phyloP scores from a whole-genome alignment of 2,113 vertebrate species.

The Tiliqua scincoides region DNA sequence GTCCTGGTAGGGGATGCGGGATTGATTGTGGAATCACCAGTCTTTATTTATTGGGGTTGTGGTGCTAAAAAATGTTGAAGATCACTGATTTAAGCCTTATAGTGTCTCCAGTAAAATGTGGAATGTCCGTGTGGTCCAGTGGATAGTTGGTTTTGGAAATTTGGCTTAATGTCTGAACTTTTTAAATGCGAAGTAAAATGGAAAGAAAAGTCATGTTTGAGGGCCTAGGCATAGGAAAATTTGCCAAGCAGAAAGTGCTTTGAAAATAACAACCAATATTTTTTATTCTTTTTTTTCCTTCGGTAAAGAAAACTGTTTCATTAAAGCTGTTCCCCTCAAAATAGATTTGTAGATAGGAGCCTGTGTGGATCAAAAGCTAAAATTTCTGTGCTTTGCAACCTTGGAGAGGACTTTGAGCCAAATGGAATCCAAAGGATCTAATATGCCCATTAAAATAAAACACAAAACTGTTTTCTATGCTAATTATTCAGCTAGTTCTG shows the following conservation, averaged over 20 bases:
- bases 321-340: neutral
- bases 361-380: neutral
- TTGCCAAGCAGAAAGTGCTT: no score
- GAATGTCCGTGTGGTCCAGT: neutral
- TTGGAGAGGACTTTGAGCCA: neutral
- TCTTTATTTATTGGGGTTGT: no score
- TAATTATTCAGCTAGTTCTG: neutral
- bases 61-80: no score
- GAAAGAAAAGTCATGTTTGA: neutral
- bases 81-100: neutral
- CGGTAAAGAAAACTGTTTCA: neutral
- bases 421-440: neutral
- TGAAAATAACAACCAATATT: no score
- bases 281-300: neutral
- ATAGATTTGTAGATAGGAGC: neutral
- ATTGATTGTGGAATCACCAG: no score
- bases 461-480: neutral
- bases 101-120: neutral
- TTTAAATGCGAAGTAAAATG: neutral
- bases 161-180: neutral
- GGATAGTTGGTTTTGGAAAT: neutral
- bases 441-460: neutral
- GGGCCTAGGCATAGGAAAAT: neutral
- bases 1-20: no score
- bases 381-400: neutral